These are phyloP conservation scores for Lingula anatina DNA, from an alignment of 2,888 invertebrate species.

Conservation along the genomic window DNA sequence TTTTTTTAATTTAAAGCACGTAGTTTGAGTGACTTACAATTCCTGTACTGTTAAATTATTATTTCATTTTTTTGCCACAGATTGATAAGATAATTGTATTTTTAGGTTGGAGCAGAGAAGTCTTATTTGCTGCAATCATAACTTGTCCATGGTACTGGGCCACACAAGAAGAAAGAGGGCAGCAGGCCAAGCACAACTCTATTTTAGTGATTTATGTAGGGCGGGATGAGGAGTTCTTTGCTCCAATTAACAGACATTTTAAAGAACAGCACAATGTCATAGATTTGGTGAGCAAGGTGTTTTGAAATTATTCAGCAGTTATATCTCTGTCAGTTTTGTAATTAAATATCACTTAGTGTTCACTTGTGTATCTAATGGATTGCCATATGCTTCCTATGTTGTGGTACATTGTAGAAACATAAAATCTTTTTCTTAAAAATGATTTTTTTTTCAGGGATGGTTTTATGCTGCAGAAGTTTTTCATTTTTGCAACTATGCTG, in stretches of 20 bases:
- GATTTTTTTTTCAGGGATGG: conserved; percentile 31
- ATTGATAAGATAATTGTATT: too few relatives aligned
- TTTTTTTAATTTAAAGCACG: too few relatives aligned
- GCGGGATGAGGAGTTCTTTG: conserved; percentile 25
- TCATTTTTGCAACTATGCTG: conserved; percentile 31
- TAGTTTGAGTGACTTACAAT: too few relatives aligned
- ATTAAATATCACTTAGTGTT: neutral
- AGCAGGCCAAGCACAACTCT: conserved; percentile 38
- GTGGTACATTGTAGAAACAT: neutral
- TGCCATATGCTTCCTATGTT: neutral
- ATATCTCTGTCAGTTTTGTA: too few relatives aligned
- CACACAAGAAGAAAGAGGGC: conserved; percentile 33
- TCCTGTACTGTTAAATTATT: too few relatives aligned
- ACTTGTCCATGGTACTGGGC: conserved; percentile 38
- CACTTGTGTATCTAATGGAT: neutral
- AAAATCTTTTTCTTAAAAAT: neutral
- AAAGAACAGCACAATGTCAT: conserved; percentile 29
- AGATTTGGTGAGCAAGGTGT: conserved; percentile 25
- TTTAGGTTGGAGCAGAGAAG: conserved; percentile 18
- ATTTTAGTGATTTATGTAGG: conserved; percentile 32
- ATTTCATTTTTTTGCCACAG: too few relatives aligned
- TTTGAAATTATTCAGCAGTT: neutral
- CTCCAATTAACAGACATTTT: conserved; percentile 29
- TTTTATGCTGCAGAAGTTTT: conserved; percentile 33
- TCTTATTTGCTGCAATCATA: conserved; percentile 22